Percentiles rank a stretch among this genome's conserved stretches.
phyloP scores from a whole-genome alignment of 2,888 invertebrate species.

The Pheosia gnoma region DNA sequence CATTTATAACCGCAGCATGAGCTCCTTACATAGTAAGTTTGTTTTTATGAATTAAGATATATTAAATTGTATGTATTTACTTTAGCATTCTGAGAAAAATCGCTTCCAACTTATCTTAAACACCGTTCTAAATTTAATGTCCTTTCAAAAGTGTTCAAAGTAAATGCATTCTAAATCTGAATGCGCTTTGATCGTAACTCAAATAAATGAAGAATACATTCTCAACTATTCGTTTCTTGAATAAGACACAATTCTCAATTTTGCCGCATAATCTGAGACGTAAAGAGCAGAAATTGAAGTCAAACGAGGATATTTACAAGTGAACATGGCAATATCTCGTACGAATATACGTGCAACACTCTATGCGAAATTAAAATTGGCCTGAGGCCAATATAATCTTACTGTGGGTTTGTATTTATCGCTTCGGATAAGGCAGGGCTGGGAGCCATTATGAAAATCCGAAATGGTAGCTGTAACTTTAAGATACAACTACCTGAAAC shows the following conservation, averaged over 20 bases:
- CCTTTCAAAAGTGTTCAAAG: not conserved
- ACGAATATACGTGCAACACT: conserved; percentile 62
- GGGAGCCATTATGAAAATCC: conserved; percentile 40
- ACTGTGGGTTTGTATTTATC: conserved; percentile 62
- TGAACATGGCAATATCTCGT: conserved; percentile 52
- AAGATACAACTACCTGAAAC: no score
- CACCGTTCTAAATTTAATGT: not conserved
- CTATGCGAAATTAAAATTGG: conserved; percentile 74
- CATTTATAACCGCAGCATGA: no score
- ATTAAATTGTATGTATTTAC: not conserved
- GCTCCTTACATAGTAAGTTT: no score
- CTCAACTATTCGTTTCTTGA: not conserved
- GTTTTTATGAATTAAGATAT: no score
- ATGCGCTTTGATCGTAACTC: not conserved
- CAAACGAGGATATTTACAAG: conserved; percentile 53
- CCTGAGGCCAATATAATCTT: conserved; percentile 72
- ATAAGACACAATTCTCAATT: not conserved
- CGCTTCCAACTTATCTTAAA: not conserved
- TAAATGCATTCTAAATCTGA: not conserved
- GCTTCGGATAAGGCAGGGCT: conserved; percentile 35
- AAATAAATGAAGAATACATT: not conserved
- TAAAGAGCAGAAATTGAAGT: conserved; percentile 18
- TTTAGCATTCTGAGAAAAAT: not conserved
- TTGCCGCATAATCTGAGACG: conserved; percentile 2
- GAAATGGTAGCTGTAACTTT: not conserved